A percentile compares a stretch with the other conserved stretches of the same genome.
Evolutionary conservation across 1,140 invertebrate species (phyloP).

Genomic region (Plodia interpunctella): DNA sequence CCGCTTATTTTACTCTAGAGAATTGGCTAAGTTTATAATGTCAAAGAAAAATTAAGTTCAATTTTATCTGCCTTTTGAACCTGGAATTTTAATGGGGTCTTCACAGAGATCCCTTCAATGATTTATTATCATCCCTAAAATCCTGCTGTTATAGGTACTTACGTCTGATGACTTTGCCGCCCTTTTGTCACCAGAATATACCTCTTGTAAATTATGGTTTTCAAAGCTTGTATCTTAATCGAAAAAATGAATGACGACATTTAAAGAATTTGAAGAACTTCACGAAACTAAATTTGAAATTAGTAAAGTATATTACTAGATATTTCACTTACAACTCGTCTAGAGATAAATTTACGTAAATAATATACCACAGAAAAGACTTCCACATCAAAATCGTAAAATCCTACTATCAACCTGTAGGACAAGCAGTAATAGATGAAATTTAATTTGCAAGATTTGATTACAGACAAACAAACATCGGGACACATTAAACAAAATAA

Average conservation of each 20-base stretch:
- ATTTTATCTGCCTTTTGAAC: constrained; percentile 37
- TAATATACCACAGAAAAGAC: too few relatives aligned
- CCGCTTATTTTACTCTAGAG: not conserved
- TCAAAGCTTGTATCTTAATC: not conserved
- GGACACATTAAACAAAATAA: too few relatives aligned
- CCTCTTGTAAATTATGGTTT: not conserved
- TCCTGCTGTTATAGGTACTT: constrained; percentile 26
- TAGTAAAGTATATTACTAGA: too few relatives aligned
- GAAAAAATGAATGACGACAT: too few relatives aligned
- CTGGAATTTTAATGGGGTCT: constrained; percentile 44
- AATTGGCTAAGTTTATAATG: constrained; percentile 11
- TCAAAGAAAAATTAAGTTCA: constrained; percentile 11
- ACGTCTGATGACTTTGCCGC: constrained; percentile 11
- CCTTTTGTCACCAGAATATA: constrained; percentile 12
- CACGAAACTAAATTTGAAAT: too few relatives aligned
- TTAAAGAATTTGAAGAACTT: not conserved
- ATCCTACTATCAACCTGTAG: too few relatives aligned
- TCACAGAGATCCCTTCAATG: constrained; percentile 34
- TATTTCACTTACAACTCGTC: too few relatives aligned
- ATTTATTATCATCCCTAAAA: constrained; percentile 42
- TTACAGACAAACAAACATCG: too few relatives aligned
- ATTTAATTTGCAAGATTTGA: too few relatives aligned
- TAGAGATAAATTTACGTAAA: too few relatives aligned
- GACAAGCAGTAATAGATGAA: too few relatives aligned
- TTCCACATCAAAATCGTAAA: too few relatives aligned